Base-by-base conservation (phyloP, 2,797 vertebrate genomes). In the Picus viridis region DNA sequence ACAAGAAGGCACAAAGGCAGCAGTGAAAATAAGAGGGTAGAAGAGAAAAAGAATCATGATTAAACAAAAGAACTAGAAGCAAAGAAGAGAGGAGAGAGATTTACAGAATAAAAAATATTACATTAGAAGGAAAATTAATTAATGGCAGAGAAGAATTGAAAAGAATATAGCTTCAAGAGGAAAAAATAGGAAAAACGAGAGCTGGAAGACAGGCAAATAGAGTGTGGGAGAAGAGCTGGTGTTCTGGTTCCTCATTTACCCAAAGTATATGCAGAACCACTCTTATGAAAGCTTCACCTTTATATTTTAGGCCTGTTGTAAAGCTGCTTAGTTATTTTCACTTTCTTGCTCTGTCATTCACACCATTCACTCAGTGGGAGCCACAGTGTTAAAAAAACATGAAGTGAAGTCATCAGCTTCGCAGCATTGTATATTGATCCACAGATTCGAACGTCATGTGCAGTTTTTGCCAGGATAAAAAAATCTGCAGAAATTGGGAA, bases 401-500 rank as follows among this genome's bases (percentile, higher is more conserved):
- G 41, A 89, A 85, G 14, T 7, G 12, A 92, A 89, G 32, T 56
- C 27, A 81, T 77, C 64, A 78, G 9, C n/a, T 49, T 78, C 86
- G 47, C 45, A 83, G 69, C 43, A 64, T 84, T 89, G 92, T 89
- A 34, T 77, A 94, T 70, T 68, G 82, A 94, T 94, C 71, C 63
- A 71, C 20, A 83, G 88, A 83, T 70, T 67, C 0, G 2, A 67
- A 27, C 76, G 23, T 41, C 54, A 53, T 39, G 47, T 67, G 20
- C 16, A 78, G 67, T 19, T 92, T 71, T 87, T 45, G 15, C 36
- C 39, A 62, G 29, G 20, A 63, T 69, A 36, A 69, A 79, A 81
- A 79, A n/a, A 67, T 36, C 81, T 49, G 19, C 32, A 87, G 39
- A 89, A 88, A 88, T 16, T 71, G n/a, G 26, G 68, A 91, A 89